Evolutionary conservation across 2,797 vertebrate species (phyloP).

Genomic region (Hozukius guyotensis): DNA sequence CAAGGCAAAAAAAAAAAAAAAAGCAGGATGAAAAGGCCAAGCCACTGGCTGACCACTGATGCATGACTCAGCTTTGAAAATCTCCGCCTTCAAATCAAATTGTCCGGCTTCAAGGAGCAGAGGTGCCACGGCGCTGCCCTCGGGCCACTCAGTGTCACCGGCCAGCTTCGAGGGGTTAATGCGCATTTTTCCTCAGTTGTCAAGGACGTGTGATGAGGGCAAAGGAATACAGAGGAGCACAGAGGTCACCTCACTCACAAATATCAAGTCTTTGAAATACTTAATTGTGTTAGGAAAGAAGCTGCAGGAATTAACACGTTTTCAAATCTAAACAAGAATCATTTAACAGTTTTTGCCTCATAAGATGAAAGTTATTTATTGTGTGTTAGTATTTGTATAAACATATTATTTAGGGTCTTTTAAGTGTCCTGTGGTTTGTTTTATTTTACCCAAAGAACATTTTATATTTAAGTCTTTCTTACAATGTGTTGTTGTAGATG

Average conservation of each 20-base stretch:
- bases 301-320: neutral
- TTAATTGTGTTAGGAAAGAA: conserved; percentile 27
- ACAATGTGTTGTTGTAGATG: neutral
- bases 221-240: conserved; percentile 52
- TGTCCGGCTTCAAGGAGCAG: conserved; percentile 67
- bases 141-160: conserved; percentile 70
- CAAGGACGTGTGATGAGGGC: conserved; percentile 59
- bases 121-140: conserved; percentile 61
- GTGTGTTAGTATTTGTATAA: neutral
- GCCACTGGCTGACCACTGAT: conserved; percentile 71
- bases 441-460: neutral
- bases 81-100: conserved; percentile 73
- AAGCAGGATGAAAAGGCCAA: conserved; percentile 69
- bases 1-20: conserved; percentile 41
- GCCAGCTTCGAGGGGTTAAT: conserved; percentile 72
- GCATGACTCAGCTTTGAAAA: conserved; percentile 80
- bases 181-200: conserved; percentile 72
- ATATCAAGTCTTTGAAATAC: conserved; percentile 57
- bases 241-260: conserved; percentile 55
- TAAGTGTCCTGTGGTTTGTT: neutral
- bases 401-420: neutral
- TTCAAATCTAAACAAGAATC: neutral
- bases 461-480: neutral
- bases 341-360: neutral
- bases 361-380: neutral